These are phyloP conservation scores for Hippoglossus stenolepis DNA, from an alignment of 2,113 vertebrate species.

Conservation along the genomic window DNA sequence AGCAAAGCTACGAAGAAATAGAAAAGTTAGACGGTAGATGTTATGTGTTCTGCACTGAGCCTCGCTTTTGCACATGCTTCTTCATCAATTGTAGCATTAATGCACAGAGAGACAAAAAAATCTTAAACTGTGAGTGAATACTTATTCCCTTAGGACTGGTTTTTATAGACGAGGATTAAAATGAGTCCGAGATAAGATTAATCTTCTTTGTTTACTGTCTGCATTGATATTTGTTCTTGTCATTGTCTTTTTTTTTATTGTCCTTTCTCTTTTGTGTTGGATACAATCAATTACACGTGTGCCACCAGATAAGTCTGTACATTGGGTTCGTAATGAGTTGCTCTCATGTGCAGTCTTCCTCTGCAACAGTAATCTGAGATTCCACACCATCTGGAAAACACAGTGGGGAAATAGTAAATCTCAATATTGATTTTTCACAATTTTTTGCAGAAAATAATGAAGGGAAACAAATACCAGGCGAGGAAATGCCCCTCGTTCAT, in stretches of 20 bases:
- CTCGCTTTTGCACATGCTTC: conserved; percentile 72
- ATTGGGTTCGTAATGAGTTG: conserved; percentile 12
- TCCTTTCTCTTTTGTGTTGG: conserved; percentile 28
- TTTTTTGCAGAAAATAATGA: background rate
- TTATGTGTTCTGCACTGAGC: conserved; percentile 58
- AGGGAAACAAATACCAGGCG: conserved; percentile 2
- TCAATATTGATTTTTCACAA: background rate
- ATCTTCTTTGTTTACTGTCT: conserved; percentile 39
- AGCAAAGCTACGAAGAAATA: conserved; percentile 12
- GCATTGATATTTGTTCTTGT: conserved; percentile 32
- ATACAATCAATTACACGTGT: conserved; percentile 41
- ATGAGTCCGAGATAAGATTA: conserved; percentile 31
- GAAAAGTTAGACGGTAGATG: conserved; percentile 47
- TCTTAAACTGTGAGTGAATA: conserved; percentile 55
- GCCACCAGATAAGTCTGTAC: conserved; percentile 37
- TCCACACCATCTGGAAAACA: conserved; percentile 13
- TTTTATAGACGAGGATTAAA: conserved; percentile 54
- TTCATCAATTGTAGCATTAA: conserved; percentile 69
- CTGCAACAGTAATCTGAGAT: background rate
- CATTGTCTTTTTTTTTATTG: conserved; percentile 5
- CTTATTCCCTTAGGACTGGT: conserved; percentile 39
- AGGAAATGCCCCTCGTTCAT: background rate
- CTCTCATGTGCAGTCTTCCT: no score
- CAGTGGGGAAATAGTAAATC: background rate
- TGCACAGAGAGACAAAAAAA: conserved; percentile 60